Conservation (phyloP, 1,140 invertebrate species). For the Tetragonula clypearis region DNA sequence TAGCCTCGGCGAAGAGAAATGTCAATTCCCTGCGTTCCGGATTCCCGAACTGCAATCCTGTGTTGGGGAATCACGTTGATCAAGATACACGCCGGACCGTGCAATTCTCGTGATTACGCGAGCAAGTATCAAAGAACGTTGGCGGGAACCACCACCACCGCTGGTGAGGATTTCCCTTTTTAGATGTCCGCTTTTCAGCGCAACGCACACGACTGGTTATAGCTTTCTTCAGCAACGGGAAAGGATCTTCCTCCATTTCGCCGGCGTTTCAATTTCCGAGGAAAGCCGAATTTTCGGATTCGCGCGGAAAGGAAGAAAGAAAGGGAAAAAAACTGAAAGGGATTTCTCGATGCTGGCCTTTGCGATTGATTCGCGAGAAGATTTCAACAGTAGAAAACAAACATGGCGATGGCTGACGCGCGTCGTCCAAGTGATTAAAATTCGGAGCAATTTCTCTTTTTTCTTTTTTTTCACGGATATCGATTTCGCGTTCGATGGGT, state of each 20-base stretch:
- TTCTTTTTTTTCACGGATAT: not conserved
- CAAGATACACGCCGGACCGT: conserved; percentile 31
- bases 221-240: not conserved
- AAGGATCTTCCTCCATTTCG: not conserved
- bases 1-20: not conserved
- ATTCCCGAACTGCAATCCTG: not conserved
- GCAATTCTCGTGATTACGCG: conserved; percentile 49
- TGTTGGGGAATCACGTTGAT: conserved; percentile 46
- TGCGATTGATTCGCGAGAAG: not conserved
- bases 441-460: too few relatives aligned
- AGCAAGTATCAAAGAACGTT: not conserved
- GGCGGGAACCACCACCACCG: not conserved
- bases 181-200: not conserved
- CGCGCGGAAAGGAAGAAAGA: not conserved
- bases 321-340: not conserved
- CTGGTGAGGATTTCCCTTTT: too few relatives aligned
- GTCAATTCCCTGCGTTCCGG: not conserved
- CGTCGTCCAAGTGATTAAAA: not conserved
- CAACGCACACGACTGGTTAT: not conserved
- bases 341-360: not conserved
- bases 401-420: not conserved
- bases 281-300: not conserved
- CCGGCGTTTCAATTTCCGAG: not conserved
- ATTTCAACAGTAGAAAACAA: not conserved
- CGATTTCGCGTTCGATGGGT: too few relatives aligned